phyloP scores from a whole-genome alignment of 2,797 vertebrate genomes.

The Denticeps clupeoides region DNA sequence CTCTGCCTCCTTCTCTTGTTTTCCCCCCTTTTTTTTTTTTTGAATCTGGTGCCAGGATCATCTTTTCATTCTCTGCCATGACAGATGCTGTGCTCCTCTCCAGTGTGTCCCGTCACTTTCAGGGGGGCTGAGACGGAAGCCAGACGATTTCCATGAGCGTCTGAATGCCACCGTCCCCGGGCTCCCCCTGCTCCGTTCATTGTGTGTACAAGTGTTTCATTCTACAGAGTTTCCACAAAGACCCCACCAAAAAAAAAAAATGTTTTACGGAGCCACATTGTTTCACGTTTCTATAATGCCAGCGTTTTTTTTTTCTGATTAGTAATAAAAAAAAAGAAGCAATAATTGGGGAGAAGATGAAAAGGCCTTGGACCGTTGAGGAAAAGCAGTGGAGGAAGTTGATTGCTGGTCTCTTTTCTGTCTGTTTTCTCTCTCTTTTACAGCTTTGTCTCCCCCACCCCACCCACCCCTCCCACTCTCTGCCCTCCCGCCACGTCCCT shows the following conservation, averaged over 20 bases:
- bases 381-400: conserved; percentile 60
- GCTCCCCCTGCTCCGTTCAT: conserved; percentile 72
- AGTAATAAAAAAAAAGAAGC: conserved; percentile 60
- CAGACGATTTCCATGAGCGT: conserved; percentile 80
- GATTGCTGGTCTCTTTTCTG: conserved; percentile 40
- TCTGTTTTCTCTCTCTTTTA: conserved; percentile 15
- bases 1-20: conserved; percentile 48
- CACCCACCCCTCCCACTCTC: neutral
- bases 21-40: conserved; percentile 75
- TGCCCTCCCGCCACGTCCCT: neutral
- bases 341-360: conserved; percentile 66
- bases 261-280: conserved; percentile 63
- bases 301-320: conserved; percentile 60
- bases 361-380: conserved; percentile 60
- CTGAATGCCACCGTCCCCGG: conserved; percentile 61
- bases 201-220: conserved; percentile 74
- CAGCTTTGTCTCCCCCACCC: neutral
- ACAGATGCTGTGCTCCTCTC: conserved; percentile 87
- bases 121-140: conserved; percentile 64
- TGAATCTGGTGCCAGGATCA: conserved; percentile 92
- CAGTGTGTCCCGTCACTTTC: conserved; percentile 82
- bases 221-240: conserved; percentile 49
- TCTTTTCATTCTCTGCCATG: conserved; percentile 98
- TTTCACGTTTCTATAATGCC: conserved; percentile 60
- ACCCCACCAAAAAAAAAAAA: conserved; percentile 39